Percentiles rank a stretch among this genome's conserved stretches.
Conservation (phyloP, 2,888 invertebrate genomes). For the Epinotia demarniana region DNA sequence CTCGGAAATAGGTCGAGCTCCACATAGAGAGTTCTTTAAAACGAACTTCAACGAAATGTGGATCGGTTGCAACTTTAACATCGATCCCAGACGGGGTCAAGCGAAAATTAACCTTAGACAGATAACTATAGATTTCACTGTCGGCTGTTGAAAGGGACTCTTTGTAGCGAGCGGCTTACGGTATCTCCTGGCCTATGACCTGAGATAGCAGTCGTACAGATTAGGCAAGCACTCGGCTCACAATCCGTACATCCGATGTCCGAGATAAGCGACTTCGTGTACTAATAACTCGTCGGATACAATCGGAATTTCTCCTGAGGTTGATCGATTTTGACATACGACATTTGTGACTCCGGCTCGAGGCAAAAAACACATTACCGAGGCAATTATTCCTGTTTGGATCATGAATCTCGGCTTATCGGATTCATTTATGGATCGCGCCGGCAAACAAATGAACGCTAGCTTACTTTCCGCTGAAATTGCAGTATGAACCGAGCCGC, state of each 20-base stretch:
- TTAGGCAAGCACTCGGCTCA: constrained; percentile 63
- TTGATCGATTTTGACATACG: constrained; percentile 44
- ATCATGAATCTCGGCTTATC: constrained; percentile 43
- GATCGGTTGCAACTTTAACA: constrained; percentile 56
- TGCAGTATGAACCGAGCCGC: constrained; percentile 31
- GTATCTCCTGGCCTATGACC: constrained; percentile 77
- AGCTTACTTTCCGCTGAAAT: constrained; percentile 29
- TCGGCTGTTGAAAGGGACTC: constrained; percentile 49
- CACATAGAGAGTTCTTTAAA: constrained; percentile 61
- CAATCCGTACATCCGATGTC: constrained; percentile 64
- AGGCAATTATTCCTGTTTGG: constrained; percentile 44
- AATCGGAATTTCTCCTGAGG: constrained; percentile 53
- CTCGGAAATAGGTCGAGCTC: constrained; percentile 67
- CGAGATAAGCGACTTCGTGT: constrained; percentile 65
- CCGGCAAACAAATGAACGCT: constrained; percentile 32
- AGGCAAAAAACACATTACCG: constrained; percentile 37
- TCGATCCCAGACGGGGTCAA: constrained; percentile 48
- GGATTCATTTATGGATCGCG: constrained; percentile 37
- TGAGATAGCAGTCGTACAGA: constrained; percentile 70
- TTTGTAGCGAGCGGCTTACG: constrained; percentile 60
- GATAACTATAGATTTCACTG: constrained; percentile 54
- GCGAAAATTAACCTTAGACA: constrained; percentile 60
- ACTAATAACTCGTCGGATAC: constrained; percentile 62
- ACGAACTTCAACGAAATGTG: constrained; percentile 55
- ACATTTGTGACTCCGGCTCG: constrained; percentile 39